Percentiles rank a stretch among this genome's conserved stretches.
phyloP scores from a whole-genome alignment of 2,888 invertebrate genomes.

The Nineta flava region DNA sequence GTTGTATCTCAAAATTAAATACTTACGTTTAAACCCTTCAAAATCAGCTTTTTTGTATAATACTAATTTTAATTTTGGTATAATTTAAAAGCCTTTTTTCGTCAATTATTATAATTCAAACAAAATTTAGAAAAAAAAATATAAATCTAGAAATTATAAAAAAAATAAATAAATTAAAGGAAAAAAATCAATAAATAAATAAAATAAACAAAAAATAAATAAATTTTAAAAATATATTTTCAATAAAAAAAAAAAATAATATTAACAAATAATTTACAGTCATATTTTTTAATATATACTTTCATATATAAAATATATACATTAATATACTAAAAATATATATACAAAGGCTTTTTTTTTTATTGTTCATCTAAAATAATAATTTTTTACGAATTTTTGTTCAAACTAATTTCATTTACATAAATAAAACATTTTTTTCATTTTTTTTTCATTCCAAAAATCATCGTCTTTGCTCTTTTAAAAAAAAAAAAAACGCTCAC shows the following conservation, averaged over 20 bases:
- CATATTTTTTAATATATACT: slow-evolving; percentile 10
- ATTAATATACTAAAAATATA: slow-evolving; percentile 10
- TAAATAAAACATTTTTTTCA: neutral
- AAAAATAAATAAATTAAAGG: slow-evolving; percentile 7
- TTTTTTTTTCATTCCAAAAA: neutral
- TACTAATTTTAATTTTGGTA: too few relatives aligned
- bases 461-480: neutral
- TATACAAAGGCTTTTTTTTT: neutral
- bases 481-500: neutral
- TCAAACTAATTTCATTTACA: neutral
- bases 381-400: neutral
- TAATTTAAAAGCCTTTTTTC: too few relatives aligned
- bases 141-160: slow-evolving; percentile 1
- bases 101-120: too few relatives aligned
- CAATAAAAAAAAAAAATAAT: slow-evolving; percentile 10
- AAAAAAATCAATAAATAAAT: slow-evolving; percentile 5
- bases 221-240: slow-evolving; percentile 11
- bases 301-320: slow-evolving; percentile 12
- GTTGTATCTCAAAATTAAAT: too few relatives aligned
- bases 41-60: too few relatives aligned
- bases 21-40: too few relatives aligned
- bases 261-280: slow-evolving; percentile 12
- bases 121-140: too few relatives aligned
- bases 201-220: slow-evolving; percentile 10
- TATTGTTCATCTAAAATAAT: slow-evolving; percentile 1